A percentile compares a stretch with the other conserved stretches of the same genome.
Evolutionary conservation across 2,113 vertebrate species (phyloP).

Genomic region (Bagarius yarrelli): DNA sequence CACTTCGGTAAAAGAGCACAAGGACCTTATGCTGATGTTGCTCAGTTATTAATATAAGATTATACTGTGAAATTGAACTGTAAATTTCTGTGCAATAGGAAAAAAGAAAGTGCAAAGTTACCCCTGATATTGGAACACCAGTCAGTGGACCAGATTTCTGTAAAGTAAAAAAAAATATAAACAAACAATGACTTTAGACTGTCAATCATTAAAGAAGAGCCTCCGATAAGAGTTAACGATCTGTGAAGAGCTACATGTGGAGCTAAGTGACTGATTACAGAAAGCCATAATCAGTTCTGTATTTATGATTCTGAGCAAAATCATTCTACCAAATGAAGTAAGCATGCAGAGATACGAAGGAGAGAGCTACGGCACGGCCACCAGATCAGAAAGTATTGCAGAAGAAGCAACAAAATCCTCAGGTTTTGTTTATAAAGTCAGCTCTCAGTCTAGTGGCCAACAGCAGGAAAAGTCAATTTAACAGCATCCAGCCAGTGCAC

Average conservation of each 20-base stretch:
- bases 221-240: not conserved
- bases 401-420: slow-evolving; percentile 17
- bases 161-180: slow-evolving; percentile 10
- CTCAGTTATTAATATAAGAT: not conserved
- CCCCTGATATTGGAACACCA: slow-evolving; percentile 94
- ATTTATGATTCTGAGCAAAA: not conserved
- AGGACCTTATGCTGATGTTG: not conserved
- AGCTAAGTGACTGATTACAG: not conserved
- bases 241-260: not conserved
- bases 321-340: not conserved
- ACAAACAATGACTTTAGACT: not conserved
- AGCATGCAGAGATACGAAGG: slow-evolving; percentile 22
- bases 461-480: not conserved
- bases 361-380: slow-evolving; percentile 10
- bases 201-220: not conserved
- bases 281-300: not conserved
- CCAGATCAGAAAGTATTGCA: not conserved
- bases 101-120: slow-evolving; percentile 65
- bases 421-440: slow-evolving; percentile 4
- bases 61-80: too few species aligned
- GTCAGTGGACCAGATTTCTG: slow-evolving; percentile 86
- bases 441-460: not conserved
- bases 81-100: not conserved
- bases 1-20: slow-evolving; percentile 74
- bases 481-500: slow-evolving; percentile 16